Base-by-base conservation (phyloP, 2,113 vertebrate species). In the Bambusicola thoracicus region DNA sequence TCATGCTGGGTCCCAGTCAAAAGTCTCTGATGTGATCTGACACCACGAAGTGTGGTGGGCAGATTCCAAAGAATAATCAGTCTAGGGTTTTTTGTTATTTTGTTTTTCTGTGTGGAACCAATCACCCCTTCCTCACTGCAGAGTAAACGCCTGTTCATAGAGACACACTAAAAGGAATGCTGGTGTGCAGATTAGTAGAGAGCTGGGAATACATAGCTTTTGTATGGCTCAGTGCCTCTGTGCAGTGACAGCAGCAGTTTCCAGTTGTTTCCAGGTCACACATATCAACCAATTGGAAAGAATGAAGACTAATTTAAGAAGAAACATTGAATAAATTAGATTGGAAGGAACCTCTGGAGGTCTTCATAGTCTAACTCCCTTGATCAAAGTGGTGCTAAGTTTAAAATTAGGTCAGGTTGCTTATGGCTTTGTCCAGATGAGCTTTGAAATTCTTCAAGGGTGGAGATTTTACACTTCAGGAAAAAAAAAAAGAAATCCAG, bases 211-310 rank as follows among this genome's bases (percentile, higher is more conserved):
- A 82, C 41, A 46, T 19, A 91, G 65, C 68, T 84, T 41, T 66
- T 86, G 46, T 81, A 93, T 87, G 93, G 88, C 79, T 93, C 94
- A 92, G 43, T 94, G 91, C 81, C 81, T 94, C 82, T 85, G 62
- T 80, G 92, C 84, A 85, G 78, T 40, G 55, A 86, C 89, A 85
- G 81, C 78, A 82, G 66, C 77, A 29, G 83, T 84, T 84, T 65
- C 56, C 69, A 90, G 78, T 85, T 56, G 85, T 94, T 93, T 92
- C 61, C 87, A 90, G 76, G 85, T 96, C 95, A 96, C 88, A 72
- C 79, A 56, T 87, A 92, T 80, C 65, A 92, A 80, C 79, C 58
- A 70, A 1, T 91, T 84, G 62, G 81, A 90, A 92, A 73, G 51
- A 82, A 70, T 13, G 34, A 21, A 59, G 58, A 56, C 56, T 93